Conservation (phyloP, 2,888 invertebrate species). For the Allacma fusca region DNA sequence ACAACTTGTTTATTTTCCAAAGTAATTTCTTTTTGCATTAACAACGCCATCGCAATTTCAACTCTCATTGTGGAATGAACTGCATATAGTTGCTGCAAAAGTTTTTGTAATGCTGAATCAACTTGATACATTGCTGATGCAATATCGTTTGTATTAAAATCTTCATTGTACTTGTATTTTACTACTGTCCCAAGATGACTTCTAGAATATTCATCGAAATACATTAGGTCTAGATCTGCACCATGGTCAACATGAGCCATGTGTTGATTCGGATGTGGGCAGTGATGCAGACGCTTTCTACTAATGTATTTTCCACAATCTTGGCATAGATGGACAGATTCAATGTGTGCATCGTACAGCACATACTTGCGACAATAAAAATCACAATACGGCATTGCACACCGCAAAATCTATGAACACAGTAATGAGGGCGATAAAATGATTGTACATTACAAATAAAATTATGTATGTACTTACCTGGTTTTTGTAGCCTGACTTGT, state of each 20-base stretch:
- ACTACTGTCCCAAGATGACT: background rate
- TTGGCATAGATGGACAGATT: background rate
- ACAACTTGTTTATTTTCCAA: background rate
- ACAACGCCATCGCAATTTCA: background rate
- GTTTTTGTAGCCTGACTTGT: too few relatives aligned
- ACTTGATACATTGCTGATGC: background rate
- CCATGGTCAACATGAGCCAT: background rate
- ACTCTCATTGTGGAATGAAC: background rate
- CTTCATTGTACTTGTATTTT: background rate
- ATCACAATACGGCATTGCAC: background rate
- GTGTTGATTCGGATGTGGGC: background rate
- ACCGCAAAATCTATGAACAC: background rate
- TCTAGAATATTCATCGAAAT: background rate
- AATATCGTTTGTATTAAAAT: background rate
- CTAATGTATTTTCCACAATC: background rate
- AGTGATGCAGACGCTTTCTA: background rate
- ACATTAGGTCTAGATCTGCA: background rate
- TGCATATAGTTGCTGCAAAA: background rate
- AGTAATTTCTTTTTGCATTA: background rate
- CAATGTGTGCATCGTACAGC: background rate
- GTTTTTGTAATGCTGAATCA: background rate
- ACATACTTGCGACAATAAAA: background rate
- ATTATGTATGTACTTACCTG: too few relatives aligned
- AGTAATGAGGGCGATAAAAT: too few relatives aligned
- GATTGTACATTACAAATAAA: too few relatives aligned